phyloP scores from a whole-genome alignment of 2,888 invertebrate species.

The Epinotia ramella region DNA sequence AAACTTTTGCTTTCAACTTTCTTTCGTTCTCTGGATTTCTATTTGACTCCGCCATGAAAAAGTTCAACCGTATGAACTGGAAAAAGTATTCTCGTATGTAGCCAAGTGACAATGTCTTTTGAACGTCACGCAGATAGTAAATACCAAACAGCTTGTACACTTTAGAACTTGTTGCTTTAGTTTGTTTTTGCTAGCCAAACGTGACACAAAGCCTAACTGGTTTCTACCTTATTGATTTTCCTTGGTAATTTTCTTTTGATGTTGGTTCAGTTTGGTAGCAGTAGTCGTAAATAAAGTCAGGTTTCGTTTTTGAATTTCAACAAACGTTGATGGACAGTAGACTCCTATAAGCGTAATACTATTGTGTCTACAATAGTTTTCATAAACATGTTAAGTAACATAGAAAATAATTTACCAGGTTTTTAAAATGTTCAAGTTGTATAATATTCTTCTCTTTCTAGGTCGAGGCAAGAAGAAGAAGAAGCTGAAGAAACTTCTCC shows the following conservation, averaged over 20 bases:
- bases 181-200: too few relatives aligned
- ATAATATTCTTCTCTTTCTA: slow-evolving; percentile 58
- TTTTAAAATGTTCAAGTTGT: not conserved
- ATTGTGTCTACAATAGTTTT: too few relatives aligned
- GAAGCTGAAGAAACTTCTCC: slow-evolving; percentile 90
- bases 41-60: slow-evolving; percentile 7
- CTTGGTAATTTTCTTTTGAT: not conserved
- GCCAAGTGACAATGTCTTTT: not conserved
- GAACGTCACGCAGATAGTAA: not conserved
- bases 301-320: not conserved
- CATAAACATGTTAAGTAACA: too few relatives aligned
- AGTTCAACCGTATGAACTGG: slow-evolving; percentile 8
- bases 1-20: slow-evolving; percentile 36
- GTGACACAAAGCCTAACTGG: too few relatives aligned
- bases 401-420: too few relatives aligned
- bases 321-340: not conserved
- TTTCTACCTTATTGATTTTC: not conserved
- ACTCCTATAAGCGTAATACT: too few relatives aligned
- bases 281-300: not conserved
- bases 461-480: slow-evolving; percentile 93
- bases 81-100: not conserved
- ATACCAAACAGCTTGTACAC: not conserved
- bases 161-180: not conserved
- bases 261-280: too few relatives aligned
- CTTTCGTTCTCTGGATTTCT: slow-evolving; percentile 28